Evolutionary conservation across 2,888 invertebrate species (phyloP).

Genomic region (Schizotus pectinicornis): DNA sequence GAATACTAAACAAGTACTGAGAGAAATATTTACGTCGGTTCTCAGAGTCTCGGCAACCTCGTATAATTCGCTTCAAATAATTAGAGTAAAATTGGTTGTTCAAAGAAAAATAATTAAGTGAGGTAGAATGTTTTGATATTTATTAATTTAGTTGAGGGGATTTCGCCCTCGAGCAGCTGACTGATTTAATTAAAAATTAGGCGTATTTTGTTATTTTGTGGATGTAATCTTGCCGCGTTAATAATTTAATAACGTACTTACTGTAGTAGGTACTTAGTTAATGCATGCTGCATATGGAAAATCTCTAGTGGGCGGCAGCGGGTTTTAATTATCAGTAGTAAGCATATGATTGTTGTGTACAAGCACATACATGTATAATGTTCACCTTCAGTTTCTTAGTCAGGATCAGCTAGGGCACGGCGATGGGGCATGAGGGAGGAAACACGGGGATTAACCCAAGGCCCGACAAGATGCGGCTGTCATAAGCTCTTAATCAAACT

Average conservation of each 20-base stretch:
- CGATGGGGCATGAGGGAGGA: constrained; percentile 13
- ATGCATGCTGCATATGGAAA: no score
- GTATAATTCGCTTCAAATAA: constrained; percentile 18
- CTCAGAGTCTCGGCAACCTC: constrained; percentile 6
- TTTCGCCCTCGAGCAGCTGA: no score
- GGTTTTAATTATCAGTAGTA: constrained; percentile 8
- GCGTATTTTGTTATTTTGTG: no score
- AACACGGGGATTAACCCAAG: constrained; percentile 29
- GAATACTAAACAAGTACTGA: constrained; percentile 27
- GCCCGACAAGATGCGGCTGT: constrained; percentile 32
- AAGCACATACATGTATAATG: constrained; percentile 24
- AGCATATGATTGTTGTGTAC: not conserved
- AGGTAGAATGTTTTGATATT: not conserved
- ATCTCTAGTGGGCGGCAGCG: not conserved
- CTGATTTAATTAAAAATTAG: no score
- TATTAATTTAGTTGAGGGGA: not conserved
- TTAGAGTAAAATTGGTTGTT: constrained; percentile 14
- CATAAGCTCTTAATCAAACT: constrained; percentile 37
- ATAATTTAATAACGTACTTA: no score
- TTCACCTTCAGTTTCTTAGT: constrained; percentile 25
- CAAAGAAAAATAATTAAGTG: constrained; percentile 17
- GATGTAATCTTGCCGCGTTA: no score
- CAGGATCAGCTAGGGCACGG: constrained; percentile 11
- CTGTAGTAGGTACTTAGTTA: no score
- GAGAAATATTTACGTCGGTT: constrained; percentile 24